Percentiles rank a stretch among this genome's conserved stretches.
Conservation (phyloP, 2,797 vertebrate genomes). For the Carapus acus region DNA sequence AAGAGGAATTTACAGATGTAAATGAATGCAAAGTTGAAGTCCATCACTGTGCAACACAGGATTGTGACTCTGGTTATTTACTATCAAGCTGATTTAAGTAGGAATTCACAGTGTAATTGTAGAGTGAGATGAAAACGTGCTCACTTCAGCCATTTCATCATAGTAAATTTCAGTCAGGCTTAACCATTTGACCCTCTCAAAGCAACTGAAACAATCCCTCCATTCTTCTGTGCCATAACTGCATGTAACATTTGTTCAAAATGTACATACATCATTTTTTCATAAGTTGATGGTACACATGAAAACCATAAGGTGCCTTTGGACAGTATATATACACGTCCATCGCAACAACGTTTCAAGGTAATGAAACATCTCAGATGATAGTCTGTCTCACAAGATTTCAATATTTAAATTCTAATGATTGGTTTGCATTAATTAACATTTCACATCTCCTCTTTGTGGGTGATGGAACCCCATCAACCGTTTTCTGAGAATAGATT, state of each 20-base stretch:
- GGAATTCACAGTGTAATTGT: no score
- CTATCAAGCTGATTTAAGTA: background rate
- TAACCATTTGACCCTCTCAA: no score
- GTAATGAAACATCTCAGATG: constrained; percentile 5
- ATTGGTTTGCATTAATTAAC: no score
- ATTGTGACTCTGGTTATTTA: constrained; percentile 1
- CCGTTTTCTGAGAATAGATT: no score
- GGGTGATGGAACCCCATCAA: no score
- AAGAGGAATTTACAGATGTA: constrained; percentile 2
- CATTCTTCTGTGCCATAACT: background rate
- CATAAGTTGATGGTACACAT: no score
- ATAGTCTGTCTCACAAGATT: background rate
- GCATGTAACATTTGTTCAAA: background rate
- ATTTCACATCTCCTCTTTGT: no score
- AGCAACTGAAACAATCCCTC: constrained; percentile 2
- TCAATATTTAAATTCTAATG: no score
- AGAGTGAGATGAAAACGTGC: no score
- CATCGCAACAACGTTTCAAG: background rate
- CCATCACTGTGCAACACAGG: constrained; percentile 6
- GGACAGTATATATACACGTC: constrained; percentile 21
- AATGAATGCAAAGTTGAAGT: constrained; percentile 1
- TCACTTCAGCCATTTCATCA: no score
- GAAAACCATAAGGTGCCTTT: constrained; percentile 54
- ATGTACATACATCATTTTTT: background rate
- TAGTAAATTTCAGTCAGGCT: no score